phyloP scores from a whole-genome alignment of 2,797 vertebrate species.

The Propithecus perrieri region DNA sequence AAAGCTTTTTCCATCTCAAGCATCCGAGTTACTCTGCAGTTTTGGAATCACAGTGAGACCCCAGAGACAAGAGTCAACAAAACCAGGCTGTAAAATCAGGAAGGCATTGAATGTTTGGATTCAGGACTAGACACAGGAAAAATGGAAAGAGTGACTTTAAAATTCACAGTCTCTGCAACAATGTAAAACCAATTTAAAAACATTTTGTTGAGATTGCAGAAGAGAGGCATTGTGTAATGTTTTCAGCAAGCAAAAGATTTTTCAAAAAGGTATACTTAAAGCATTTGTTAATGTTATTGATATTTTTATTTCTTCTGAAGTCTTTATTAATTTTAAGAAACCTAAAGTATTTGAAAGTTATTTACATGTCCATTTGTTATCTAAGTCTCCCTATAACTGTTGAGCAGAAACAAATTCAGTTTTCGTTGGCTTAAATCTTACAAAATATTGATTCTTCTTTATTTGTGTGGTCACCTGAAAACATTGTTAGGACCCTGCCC shows the following conservation, averaged over 20 bases:
- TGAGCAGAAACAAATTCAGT: background rate
- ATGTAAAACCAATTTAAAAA: slow-evolving; percentile 62
- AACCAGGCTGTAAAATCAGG: slow-evolving; percentile 77
- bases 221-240: background rate
- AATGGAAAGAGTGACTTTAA: slow-evolving; percentile 64
- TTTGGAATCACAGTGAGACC: slow-evolving; percentile 75
- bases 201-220: slow-evolving; percentile 62
- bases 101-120: slow-evolving; percentile 75
- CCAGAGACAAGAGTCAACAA: slow-evolving; percentile 79
- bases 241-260: slow-evolving; percentile 23
- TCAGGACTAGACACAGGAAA: slow-evolving; percentile 63
- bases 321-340: background rate
- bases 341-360: background rate
- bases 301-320: background rate
- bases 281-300: background rate
- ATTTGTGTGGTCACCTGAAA: background rate
- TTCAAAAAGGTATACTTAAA: background rate
- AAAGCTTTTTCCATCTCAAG: slow-evolving; percentile 69
- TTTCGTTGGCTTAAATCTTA: background rate
- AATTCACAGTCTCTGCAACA: slow-evolving; percentile 58
- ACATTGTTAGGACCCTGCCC: background rate
- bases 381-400: background rate
- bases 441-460: background rate
- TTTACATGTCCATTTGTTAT: background rate
- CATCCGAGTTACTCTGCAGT: slow-evolving; percentile 72